Evolutionary conservation across 2,797 vertebrate genomes (phyloP), one percentile per base, ranked within the genome.

Genomic region (Rhinophrynus dorsalis): DNA sequence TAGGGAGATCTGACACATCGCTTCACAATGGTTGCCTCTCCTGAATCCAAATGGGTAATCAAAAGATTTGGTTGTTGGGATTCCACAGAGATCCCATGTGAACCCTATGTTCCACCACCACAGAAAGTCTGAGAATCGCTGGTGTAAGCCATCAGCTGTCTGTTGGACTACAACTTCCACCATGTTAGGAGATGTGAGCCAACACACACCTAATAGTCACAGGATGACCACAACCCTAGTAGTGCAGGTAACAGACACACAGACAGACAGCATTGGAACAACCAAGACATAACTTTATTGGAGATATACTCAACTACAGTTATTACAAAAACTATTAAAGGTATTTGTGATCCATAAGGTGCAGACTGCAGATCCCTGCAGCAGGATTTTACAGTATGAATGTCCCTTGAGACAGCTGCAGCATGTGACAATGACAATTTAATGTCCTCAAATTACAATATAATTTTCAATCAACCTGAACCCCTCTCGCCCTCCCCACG

Each of bases 251-350:
- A 13, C 11, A 37, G 2, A 37, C 35, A 37, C 4, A 37, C 35
- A 37, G 3, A 6, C 3, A 6, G 9, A 40, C 50, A 44, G 27
- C 3, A 3, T 24, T 50, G 55, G 70, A 83, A 86, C 80, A 83
- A 90, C 84, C 93, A 96, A 93, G 94, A 86, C 90, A 92, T 93
- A 90, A 94, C 86, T 98, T 98, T 98, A 98, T 97, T 98, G 90
- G 88, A 92, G 92, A 95, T 94, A 95, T 90, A 95, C 87, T 92
- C 82, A 83, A 91, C 94, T 98, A 98, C 94, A 95, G 92, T 94
- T 92, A 89, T 90, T 91, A 87, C 83, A 90, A 91, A 85, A 80
- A 77, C 79, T 80, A 86, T 83, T 84, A 89, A 92, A 93, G 88
- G 90, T 92, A 88, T 92, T 85, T 86, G 91, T 94, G 93, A 93